Conservation (phyloP, 2,888 invertebrate genomes). For the Trichogramma dendrolimi region DNA sequence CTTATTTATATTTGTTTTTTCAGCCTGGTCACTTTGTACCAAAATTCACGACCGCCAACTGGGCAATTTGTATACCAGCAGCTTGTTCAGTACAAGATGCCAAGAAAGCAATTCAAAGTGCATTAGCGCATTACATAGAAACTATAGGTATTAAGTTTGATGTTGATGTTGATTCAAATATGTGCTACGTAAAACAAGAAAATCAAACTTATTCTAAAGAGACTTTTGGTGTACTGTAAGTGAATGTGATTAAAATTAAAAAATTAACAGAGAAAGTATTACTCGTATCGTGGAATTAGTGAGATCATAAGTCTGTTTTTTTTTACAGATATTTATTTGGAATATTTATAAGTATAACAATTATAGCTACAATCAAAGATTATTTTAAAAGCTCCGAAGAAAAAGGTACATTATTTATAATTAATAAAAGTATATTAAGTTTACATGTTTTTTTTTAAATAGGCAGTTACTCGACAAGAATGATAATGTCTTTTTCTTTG, state of each 20-base stretch:
- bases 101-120: constrained; percentile 57
- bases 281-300: neutral
- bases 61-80: constrained; percentile 68
- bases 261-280: neutral
- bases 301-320: neutral
- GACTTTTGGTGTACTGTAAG: constrained; percentile 55
- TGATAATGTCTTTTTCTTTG: constrained; percentile 63
- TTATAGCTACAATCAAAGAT: constrained; percentile 45
- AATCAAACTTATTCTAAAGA: constrained; percentile 48
- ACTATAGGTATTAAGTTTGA: constrained; percentile 59
- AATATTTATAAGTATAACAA: constrained; percentile 43
- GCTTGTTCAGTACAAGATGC: constrained; percentile 62
- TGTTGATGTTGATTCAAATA: constrained; percentile 58
- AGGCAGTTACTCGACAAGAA: constrained; percentile 49
- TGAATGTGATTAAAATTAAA: constrained; percentile 14
- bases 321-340: constrained; percentile 46
- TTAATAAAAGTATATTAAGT: neutral
- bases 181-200: constrained; percentile 58
- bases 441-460: constrained; percentile 2
- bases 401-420: constrained; percentile 39
- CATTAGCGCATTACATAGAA: constrained; percentile 59
- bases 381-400: constrained; percentile 38
- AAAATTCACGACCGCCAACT: constrained; percentile 66
- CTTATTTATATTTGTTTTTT: constrained; percentile 28
- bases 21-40: constrained; percentile 72